Base-by-base conservation (phyloP, 2,113 vertebrate genomes). In the Gila orcuttii region DNA sequence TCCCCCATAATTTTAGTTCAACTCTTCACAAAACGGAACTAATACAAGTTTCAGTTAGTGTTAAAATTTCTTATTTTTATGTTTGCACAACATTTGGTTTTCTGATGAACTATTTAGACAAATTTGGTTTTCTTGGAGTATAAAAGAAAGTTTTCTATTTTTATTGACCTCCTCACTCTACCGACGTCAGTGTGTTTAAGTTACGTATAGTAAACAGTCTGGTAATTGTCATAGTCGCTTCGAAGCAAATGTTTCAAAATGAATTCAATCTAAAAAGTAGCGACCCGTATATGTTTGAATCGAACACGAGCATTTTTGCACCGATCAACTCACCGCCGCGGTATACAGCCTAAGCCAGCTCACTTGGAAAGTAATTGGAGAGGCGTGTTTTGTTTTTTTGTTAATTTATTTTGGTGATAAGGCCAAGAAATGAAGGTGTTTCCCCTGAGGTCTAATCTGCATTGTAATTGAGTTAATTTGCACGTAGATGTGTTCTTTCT, bases 391-490 rank as follows among this genome's bases (percentile, higher is more conserved):
- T 88, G 79, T 28, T 83, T 93, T 42, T 93, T 94, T 93, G 91
- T 94, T 94, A 89, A 94, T 95, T 92, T 94, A 90, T 94, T 94
- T 92, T 64, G 87, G 90, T 86, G 94, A 94, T 94, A 93, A 95
- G 93, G 89, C 89, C 87, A 71, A 36, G 62, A 89, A 91, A 86
- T 86, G 92, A 89, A 92, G 93, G 91, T 90, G 88, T 88, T 87
- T 92, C 93, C 94, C 94, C 92, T 89, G 92, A 94, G 94, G 90
- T 92, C 92, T 93, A 88, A 94, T 95, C 93, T 94, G 93, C 94
- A 95, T 94, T 94, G 92, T 92, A 94, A 94, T 94, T 90, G 92
- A 90, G 90, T 93, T 93, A 89, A 94, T 95, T 95, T 95, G 93
- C 94, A 93, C 91, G 66, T 88, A 92, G 90, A 92, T 92, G 89